Conservation (phyloP, 2,113 vertebrate genomes). For the Pedionomus torquatus region DNA sequence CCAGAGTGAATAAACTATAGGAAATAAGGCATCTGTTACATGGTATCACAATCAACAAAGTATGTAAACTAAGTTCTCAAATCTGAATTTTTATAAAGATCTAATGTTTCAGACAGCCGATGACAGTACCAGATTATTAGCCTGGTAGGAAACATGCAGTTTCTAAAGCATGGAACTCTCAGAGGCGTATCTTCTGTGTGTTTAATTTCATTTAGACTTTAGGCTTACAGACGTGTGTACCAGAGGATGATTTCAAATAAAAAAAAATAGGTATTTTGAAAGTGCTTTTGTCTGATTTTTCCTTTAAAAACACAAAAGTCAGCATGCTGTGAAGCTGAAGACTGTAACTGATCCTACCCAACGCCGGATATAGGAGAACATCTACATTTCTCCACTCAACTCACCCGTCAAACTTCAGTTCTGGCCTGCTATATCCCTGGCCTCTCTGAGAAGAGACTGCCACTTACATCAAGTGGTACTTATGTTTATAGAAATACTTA, state of each 20-base stretch:
- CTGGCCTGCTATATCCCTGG: neutral
- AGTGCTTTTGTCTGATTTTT: neutral
- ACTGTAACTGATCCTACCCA: neutral
- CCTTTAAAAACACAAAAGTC: neutral
- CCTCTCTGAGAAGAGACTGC: neutral
- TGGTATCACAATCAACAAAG: neutral
- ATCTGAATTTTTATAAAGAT: neutral
- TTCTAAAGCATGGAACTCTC: neutral
- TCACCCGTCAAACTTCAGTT: neutral
- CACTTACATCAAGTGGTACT: neutral
- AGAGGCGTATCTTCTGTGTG: neutral
- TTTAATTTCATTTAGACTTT: neutral
- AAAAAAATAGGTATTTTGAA: neutral
- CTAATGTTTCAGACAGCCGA: neutral
- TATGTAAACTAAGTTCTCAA: neutral
- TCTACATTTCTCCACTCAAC: neutral
- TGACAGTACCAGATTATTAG: neutral
- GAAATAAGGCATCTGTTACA: conserved; percentile 38
- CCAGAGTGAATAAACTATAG: neutral
- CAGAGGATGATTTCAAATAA: neutral
- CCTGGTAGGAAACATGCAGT: neutral
- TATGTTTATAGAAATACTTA: neutral
- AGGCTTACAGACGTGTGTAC: neutral
- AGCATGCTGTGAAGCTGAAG: neutral
- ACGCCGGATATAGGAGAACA: neutral